Percentiles rank a stretch among this genome's conserved stretches.
Evolutionary conservation across 2,113 vertebrate species (phyloP).

Genomic region (Triplophysa siluroides): DNA sequence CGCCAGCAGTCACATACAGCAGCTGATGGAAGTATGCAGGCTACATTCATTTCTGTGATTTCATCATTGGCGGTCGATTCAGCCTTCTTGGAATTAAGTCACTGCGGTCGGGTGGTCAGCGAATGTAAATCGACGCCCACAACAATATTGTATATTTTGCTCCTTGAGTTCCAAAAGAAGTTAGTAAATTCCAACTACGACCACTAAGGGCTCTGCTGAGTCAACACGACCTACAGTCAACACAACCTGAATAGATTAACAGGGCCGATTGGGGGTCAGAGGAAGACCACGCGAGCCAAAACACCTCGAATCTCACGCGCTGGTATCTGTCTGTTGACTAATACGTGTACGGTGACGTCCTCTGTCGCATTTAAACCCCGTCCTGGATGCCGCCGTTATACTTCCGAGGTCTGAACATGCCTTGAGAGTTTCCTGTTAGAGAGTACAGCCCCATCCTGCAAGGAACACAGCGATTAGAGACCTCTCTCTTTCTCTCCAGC

Average conservation of each 20-base stretch:
- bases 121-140: conserved; percentile 8
- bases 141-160: background rate
- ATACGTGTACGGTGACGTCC: background rate
- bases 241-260: conserved; percentile 5
- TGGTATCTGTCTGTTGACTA: background rate
- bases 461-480: conserved; percentile 49
- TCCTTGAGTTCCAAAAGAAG: background rate
- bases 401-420: conserved; percentile 8
- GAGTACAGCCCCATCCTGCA: conserved; percentile 44
- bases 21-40: background rate
- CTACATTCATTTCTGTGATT: conserved; percentile 2
- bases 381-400: conserved; percentile 39
- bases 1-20: background rate
- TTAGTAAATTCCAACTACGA: background rate
- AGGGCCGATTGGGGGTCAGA: background rate
- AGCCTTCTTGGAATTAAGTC: conserved; percentile 17
- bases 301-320: background rate
- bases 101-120: background rate
- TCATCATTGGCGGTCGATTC: background rate
- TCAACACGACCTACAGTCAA: conserved; percentile 10
- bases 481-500: conserved; percentile 2
- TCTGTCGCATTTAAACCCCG: conserved; percentile 25
- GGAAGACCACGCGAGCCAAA: conserved; percentile 3
- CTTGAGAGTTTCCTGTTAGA: conserved; percentile 7
- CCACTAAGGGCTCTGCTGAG: conserved; percentile 8